Evolutionary conservation across 2,797 vertebrate species (phyloP), one percentile per base, ranked within the genome.

Genomic region (Basileuterus tristriatus): DNA sequence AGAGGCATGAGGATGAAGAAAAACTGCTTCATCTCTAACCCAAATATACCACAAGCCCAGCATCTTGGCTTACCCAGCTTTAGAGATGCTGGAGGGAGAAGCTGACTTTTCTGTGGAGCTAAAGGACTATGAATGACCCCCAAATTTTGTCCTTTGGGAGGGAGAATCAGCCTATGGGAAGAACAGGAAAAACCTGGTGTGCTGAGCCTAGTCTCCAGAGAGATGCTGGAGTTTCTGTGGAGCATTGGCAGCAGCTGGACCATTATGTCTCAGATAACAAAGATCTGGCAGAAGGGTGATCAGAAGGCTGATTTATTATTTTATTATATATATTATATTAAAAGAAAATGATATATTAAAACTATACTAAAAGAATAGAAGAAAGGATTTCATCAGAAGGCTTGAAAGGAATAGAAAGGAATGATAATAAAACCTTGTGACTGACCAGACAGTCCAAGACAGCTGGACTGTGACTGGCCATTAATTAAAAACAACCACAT

Each of bases 181-280:
- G n/a, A 89, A 60, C 11, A 74, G 26, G 12, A 75, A 82, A 76
- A 62, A 15, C 5, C 11, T 67, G 21, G 9, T 14, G 20, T 58
- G 68, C 89, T 85, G 50, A 60, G 10, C 62, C 71, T 86, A 90
- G 95, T 93, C 96, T 97, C 93, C 47, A 78, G 97, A 96, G 76
- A 92, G 91, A 65, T 68, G 8, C 76, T 93, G 15, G 2, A 49
- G 89, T 96, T 97, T 97, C 96, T 95, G 81, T 59, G 87, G 92
- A 20, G 70, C 88, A 37, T 6, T 70, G 34, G n/a, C 87, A 67
- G 94, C 63, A 93, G 23, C 43, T 36, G 62, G 32, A 86, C 81
- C 37, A 27, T 91, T 67, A 36, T 65, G 24, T 16, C 34, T 72
- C 59, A 90, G 72, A 44, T 69, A 74, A 50, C 1, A 7, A 75